Evolutionary conservation across 1,140 invertebrate species (phyloP).

Genomic region (Ctenoplectra terminalis): DNA sequence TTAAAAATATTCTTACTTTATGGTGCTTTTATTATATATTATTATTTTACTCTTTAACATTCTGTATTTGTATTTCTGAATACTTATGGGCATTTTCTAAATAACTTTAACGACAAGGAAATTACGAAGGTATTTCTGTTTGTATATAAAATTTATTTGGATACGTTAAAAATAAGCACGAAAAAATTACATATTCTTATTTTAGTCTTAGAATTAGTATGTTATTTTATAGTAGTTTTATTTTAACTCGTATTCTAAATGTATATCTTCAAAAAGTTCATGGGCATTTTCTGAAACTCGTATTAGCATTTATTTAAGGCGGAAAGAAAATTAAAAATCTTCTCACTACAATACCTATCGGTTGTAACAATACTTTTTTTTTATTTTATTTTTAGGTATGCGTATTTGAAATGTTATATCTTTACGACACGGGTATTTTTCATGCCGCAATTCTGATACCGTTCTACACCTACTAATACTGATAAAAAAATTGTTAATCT

Average conservation of each 20-base stretch:
- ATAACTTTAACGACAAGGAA: not conserved
- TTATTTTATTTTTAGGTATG: too few relatives aligned
- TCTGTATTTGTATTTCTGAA: not conserved
- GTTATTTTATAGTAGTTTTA: not conserved
- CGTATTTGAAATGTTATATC: too few relatives aligned
- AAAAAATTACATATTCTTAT: not conserved
- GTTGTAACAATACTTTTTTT: too few relatives aligned
- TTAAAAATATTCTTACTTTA: not conserved
- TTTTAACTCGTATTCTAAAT: not conserved
- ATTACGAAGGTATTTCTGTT: not conserved
- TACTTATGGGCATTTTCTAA: conserved; percentile 14
- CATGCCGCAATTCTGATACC: too few relatives aligned
- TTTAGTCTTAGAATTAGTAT: not conserved
- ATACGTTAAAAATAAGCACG: not conserved
- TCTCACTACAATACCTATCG: too few relatives aligned
- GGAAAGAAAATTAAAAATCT: not conserved
- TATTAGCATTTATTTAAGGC: not conserved
- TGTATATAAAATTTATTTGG: not conserved
- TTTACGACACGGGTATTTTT: too few relatives aligned
- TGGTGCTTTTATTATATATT: not conserved
- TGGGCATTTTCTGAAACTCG: not conserved
- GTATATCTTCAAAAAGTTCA: not conserved
- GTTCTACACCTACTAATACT: too few relatives aligned
- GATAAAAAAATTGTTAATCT: not conserved
- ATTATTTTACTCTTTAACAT: not conserved